Conservation (phyloP, 1,140 invertebrate species). For the Drosophila fuyamai region DNA sequence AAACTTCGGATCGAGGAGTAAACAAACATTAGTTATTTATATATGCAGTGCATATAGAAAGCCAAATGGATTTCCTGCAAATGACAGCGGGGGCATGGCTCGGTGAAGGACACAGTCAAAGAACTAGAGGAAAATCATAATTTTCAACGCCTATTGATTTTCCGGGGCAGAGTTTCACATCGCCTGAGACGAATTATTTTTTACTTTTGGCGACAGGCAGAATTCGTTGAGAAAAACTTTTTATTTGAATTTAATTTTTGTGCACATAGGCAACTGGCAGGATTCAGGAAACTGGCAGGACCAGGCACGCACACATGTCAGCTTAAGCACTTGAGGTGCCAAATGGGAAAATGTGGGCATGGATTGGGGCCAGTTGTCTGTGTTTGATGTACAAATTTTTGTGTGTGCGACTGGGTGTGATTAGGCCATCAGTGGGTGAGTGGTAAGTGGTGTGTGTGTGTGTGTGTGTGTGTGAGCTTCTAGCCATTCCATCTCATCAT, state of each 20-base stretch:
- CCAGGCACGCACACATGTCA: conserved; percentile 46
- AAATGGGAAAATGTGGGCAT: conserved; percentile 40
- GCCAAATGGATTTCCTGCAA: conserved; percentile 50
- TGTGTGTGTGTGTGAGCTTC: conserved; percentile 16
- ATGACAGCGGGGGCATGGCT: conserved; percentile 34
- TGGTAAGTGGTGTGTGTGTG: background rate
- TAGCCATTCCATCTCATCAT: conserved; percentile 21
- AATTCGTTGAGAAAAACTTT: conserved; percentile 26
- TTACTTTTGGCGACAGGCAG: conserved; percentile 26
- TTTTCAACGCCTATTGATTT: conserved; percentile 44
- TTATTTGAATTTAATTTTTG: conserved; percentile 54
- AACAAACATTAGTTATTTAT: conserved; percentile 43
- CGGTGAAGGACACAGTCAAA: conserved; percentile 40
- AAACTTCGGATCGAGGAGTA: conserved; percentile 32
- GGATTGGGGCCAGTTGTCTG: conserved; percentile 31
- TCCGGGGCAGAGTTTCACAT: conserved; percentile 1
- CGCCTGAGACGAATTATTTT: conserved; percentile 16
- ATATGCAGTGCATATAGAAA: conserved; percentile 17
- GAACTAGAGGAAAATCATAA: conserved; percentile 41
- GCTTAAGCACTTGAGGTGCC: conserved; percentile 76
- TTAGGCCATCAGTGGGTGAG: conserved; percentile 51
- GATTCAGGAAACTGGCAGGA: conserved; percentile 24
- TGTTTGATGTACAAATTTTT: conserved; percentile 68
- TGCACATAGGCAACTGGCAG: background rate
- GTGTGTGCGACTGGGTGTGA: conserved; percentile 61